Conservation (phyloP, 2,797 vertebrate species). For the Martes flavigula region DNA sequence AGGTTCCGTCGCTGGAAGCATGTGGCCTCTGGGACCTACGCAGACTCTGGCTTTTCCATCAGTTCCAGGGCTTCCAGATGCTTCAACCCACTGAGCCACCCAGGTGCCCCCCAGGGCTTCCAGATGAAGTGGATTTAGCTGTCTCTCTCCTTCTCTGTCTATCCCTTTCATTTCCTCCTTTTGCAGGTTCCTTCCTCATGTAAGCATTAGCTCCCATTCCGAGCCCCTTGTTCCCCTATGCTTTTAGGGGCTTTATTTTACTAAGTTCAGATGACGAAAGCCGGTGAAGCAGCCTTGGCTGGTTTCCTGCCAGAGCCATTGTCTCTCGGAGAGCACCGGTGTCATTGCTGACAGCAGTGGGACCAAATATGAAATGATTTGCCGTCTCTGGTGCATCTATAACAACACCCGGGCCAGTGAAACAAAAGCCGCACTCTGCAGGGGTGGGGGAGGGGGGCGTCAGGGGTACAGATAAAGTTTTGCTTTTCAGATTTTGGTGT, state of each 20-base stretch:
- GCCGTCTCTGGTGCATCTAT: background rate
- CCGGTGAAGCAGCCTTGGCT: background rate
- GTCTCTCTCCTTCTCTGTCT: background rate
- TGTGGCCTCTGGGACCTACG: accelerated
- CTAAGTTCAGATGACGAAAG: background rate
- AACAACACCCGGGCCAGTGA: no score
- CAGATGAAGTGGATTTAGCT: background rate
- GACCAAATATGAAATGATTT: background rate
- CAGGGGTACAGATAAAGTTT: background rate
- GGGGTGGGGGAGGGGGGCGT: accelerated
- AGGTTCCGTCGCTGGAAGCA: background rate
- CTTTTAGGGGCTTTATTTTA: background rate
- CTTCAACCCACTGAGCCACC: no score
- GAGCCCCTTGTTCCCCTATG: background rate
- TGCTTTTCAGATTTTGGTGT: background rate
- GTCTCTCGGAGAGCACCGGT: background rate
- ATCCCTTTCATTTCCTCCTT: background rate
- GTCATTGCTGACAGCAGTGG: background rate
- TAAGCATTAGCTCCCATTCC: background rate
- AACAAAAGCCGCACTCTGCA: background rate
- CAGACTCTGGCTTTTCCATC: background rate
- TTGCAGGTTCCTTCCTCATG: background rate
- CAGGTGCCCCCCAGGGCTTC: background rate
- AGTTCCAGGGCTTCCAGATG: background rate
- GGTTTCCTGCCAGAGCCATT: background rate